Evolutionary conservation across 2,113 vertebrate species (phyloP).

Genomic region (Baryphthengus martii): DNA sequence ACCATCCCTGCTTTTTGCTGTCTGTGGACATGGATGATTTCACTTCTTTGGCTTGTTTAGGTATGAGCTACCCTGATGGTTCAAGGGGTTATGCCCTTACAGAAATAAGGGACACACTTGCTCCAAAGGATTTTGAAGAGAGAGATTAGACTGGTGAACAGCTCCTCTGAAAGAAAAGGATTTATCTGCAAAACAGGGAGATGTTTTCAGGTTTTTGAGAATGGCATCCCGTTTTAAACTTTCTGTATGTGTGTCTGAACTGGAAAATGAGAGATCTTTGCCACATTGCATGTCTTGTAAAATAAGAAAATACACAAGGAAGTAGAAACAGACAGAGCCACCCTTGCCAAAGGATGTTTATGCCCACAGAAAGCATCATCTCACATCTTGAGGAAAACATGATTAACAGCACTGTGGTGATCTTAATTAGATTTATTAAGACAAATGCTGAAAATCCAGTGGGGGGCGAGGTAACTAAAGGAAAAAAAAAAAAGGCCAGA

Average conservation of each 20-base stretch:
- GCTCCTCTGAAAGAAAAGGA: background rate
- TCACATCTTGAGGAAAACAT: background rate
- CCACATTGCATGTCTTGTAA: background rate
- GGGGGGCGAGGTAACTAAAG: background rate
- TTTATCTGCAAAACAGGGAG: background rate
- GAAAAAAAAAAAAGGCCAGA: background rate
- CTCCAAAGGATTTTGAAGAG: background rate
- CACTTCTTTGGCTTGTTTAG: background rate
- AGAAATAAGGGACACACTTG: background rate
- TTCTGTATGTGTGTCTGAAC: background rate
- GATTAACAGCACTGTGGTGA: background rate
- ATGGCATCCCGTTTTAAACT: background rate
- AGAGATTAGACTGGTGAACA: background rate
- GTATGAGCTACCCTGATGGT: background rate
- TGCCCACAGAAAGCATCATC: background rate
- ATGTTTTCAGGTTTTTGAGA: background rate
- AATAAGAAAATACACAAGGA: background rate
- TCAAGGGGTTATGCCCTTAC: background rate
- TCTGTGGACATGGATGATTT: background rate
- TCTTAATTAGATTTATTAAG: constrained; percentile 46
- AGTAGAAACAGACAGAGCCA: background rate
- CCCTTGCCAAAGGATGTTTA: background rate
- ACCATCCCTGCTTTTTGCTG: background rate
- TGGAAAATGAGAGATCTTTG: background rate
- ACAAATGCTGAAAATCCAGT: background rate